phyloP scores from a whole-genome alignment of 2,797 vertebrate species.

The Danio choprae region DNA sequence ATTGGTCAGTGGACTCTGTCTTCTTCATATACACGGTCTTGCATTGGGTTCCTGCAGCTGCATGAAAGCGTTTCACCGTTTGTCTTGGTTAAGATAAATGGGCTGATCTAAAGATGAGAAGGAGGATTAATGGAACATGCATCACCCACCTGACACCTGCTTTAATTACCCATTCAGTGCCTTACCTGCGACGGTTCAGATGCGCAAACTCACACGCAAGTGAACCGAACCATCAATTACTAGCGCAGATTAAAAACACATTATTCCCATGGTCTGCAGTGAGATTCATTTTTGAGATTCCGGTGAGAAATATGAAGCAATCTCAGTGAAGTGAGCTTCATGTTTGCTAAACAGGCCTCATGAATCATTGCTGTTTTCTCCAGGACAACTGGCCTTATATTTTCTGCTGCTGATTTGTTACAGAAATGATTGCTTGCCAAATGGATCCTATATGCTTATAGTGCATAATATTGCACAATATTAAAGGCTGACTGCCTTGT shows the following conservation, averaged over 20 bases:
- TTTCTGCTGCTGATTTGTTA: neutral
- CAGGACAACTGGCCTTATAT: neutral
- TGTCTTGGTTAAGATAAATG: constrained; percentile 47
- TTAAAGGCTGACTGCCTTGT: neutral
- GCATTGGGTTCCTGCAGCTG: constrained; percentile 7
- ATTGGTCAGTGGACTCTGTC: neutral
- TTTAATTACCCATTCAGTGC: constrained; percentile 48
- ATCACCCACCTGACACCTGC: constrained; percentile 45
- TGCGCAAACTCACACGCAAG: neutral
- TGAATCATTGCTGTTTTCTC: constrained; percentile 15
- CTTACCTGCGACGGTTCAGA: constrained; percentile 21
- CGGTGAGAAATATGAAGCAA: constrained; percentile 36
- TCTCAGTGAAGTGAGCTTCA: constrained; percentile 11
- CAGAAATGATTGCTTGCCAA: neutral
- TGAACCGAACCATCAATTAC: constrained; percentile 32
- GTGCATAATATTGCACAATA: neutral
- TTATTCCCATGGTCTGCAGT: constrained; percentile 12
- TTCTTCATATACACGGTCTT: neutral
- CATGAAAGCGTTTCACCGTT: neutral
- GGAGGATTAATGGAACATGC: constrained; percentile 49
- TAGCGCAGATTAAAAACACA: constrained; percentile 33
- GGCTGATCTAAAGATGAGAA: constrained; percentile 39
- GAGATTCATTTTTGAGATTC: constrained; percentile 40
- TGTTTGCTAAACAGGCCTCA: constrained; percentile 13
- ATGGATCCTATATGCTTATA: constrained; percentile 2